Percentiles rank a stretch among this genome's conserved stretches.
These are phyloP conservation scores for Lysandra coridon DNA, from an alignment of 2,888 invertebrate species.

Conservation along the genomic window DNA sequence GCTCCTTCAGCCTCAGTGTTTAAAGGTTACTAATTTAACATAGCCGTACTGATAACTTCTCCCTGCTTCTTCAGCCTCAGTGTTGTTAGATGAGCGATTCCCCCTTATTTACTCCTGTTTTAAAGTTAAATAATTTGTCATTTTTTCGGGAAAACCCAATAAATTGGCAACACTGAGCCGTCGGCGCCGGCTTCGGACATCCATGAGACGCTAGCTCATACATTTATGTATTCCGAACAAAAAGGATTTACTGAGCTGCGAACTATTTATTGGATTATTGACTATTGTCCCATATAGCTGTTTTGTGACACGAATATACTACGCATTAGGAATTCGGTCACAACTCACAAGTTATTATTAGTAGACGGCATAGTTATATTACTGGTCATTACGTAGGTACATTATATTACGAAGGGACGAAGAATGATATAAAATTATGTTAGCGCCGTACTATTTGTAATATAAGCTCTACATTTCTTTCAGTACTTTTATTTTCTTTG, in stretches of 20 bases:
- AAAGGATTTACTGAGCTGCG: conserved; percentile 15
- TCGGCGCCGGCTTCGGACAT: conserved; percentile 13
- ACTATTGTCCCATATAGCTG: neutral
- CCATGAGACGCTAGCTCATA: neutral
- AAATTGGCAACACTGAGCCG: neutral
- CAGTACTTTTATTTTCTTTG: neutral
- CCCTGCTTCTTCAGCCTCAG: neutral
- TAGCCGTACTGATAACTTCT: neutral
- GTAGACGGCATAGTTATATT: neutral
- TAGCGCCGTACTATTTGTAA: neutral
- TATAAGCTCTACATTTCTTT: too few relatives aligned
- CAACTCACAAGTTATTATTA: neutral
- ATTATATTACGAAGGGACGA: neutral
- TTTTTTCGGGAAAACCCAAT: neutral
- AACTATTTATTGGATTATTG: conserved; percentile 24
- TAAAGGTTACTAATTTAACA: too few relatives aligned
- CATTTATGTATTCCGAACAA: conserved; percentile 26
- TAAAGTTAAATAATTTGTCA: neutral
- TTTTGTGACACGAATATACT: neutral
- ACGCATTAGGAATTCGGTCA: neutral
- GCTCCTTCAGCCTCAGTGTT: neutral
- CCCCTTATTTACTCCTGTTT: neutral
- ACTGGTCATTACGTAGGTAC: neutral
- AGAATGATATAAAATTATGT: neutral
- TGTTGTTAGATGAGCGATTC: neutral